These are phyloP conservation scores for Gymnoscopelus microlampas DNA, from an alignment of 2,797 vertebrate species.

Conservation along the genomic window DNA sequence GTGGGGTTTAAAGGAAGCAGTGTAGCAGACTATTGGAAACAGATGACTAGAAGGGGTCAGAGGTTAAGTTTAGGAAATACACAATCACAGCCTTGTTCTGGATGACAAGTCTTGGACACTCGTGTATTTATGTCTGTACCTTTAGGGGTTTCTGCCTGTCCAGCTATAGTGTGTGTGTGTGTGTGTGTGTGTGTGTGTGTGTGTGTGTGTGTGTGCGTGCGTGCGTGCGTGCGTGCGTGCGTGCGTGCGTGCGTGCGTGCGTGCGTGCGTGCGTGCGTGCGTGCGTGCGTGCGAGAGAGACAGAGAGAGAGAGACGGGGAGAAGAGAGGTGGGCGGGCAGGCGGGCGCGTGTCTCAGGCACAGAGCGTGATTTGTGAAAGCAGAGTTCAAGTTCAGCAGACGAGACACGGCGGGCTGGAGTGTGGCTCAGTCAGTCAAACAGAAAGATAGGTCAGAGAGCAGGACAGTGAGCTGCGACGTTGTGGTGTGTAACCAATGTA, in stretches of 20 bases:
- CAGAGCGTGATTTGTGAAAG: slow-evolving; percentile 53
- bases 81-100: slow-evolving; percentile 69
- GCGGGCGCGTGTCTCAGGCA: slow-evolving; percentile 25
- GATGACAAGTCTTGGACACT: slow-evolving; percentile 56
- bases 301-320: slow-evolving; percentile 1
- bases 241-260: slow-evolving; percentile 8
- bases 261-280: slow-evolving; percentile 8
- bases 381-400: slow-evolving; percentile 57
- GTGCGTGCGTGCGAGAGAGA: background rate
- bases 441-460: slow-evolving; percentile 8
- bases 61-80: slow-evolving; percentile 73
- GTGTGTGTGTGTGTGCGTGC: slow-evolving; percentile 4
- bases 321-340: slow-evolving; percentile 13
- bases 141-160: slow-evolving; percentile 34
- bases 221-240: slow-evolving; percentile 2
- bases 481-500: too few relatives aligned
- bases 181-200: slow-evolving; percentile 14
- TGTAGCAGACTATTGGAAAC: slow-evolving; percentile 59
- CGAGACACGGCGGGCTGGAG: slow-evolving; percentile 38
- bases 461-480: background rate
- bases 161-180: slow-evolving; percentile 11
- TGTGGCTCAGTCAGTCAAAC: slow-evolving; percentile 27
- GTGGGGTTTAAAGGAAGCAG: slow-evolving; percentile 49
- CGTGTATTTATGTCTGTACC: slow-evolving; percentile 57
- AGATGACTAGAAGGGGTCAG: slow-evolving; percentile 58